Evolutionary conservation across 1,140 invertebrate genomes (phyloP), one percentile per base, ranked within the genome.

Genomic region (Zaprionus vittiger): DNA sequence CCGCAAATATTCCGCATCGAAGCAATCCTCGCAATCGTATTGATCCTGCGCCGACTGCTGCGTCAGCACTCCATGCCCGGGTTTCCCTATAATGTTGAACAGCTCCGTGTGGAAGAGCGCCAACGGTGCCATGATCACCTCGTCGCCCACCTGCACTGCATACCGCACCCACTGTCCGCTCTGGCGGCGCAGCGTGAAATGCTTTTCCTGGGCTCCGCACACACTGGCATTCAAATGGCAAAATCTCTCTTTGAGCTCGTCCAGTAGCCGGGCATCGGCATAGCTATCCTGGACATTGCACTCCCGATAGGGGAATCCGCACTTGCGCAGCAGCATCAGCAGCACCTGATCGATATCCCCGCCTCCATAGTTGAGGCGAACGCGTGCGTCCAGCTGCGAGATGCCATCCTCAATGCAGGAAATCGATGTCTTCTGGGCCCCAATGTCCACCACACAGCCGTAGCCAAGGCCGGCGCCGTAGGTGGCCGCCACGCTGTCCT

Each of bases 361-460:
- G 9, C 97, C 97, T 12, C 98, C 98, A 93, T 98, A 98, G 77
- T 98, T 96, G 93, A 98, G 94, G 61, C 95, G 93, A 56, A 97
- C 95, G 89, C 98, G 94, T 0, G 98, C 98, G 60, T 96, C 96
- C 89, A 96, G 95, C 85, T 98, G 97, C 56, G 98, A 99, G 64
- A 99, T 97, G 14, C 97, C 98, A 94, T 99, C 98, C 94, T 99
- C 98, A 4, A 99, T 97, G 94, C 98, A 99, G 12, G 97, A 98
- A 15, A 99, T 96, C 1, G 97, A 97, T 2, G 97, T 98, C 94
- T 99, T 99, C 93, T 98, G 97, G 92, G 98, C 98, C 0, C 98
- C 98, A 55, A 99, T 96, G 93, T 99, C 98, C 7, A 99, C 96
- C 15, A 99, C 97, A 94, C 98, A 99, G 9, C 98, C 98, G 92